Evolutionary conservation across 2,888 invertebrate genomes (phyloP), one percentile per base, ranked within the genome.

Genomic region (Cyrtodaria siliqua): DNA sequence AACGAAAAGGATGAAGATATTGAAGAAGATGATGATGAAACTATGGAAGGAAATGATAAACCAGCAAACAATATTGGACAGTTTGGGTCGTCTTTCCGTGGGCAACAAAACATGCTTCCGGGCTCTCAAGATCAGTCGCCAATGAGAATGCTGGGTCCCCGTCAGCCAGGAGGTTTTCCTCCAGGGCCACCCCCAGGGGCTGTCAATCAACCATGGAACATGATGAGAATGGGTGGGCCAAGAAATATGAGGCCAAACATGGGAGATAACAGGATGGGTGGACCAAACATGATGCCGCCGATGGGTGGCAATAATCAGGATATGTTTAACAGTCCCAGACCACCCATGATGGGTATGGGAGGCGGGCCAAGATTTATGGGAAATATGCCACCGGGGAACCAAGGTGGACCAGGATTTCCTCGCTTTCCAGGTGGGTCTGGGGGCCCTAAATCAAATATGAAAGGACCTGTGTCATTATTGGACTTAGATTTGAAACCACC

Each of bases 1-100:
- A 75, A 82, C 59, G 75, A 82, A 42, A 76, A 72, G 49, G 80
- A 80, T 57, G 69, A 79, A 57, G 84, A 83, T 4, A 55, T 72
- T 49, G 83, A 83, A n/a, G 80, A 80, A 16, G 67, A 74, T 26
- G 79, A 72, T n/a, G 56, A 66, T 23, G 67, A 71, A 40, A 49
- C 20, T 4, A 44, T 8, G n/a, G 68, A 64, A 24, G 33, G 53
- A 27, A 53, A 47, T 42, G 64, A 60, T 1, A 26, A 33, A 8
- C 52, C 71, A 24, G 66, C 63, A 49, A 55, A 61, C 9, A 33
- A 42, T 23, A 40, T 42, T 24, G 61, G 56, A 38, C 70, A 55
- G 40, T 62, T 62, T 38, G 44, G 44, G 4, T 6, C 20, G 9
- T 9, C 9, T 16, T 18, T 18, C 6, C 20, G 24, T 26, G 40